Percentiles rank a stretch among this genome's conserved stretches.
Evolutionary conservation across 2,888 invertebrate species (phyloP).

Genomic region (Aromia moschata): DNA sequence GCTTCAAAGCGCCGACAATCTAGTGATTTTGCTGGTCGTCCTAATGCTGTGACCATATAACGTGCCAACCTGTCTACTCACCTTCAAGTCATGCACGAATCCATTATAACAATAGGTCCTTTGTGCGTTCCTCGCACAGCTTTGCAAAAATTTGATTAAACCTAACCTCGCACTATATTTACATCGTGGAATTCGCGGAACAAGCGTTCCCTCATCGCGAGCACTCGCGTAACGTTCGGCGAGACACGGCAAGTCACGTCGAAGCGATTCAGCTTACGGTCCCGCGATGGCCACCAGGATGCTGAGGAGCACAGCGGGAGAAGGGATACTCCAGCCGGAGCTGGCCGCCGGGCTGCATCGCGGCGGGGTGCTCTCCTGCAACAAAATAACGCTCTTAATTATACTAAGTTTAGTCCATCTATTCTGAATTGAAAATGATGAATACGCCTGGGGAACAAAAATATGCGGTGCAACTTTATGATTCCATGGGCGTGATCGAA

Average conservation of each 20-base stretch:
- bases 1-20: too few species aligned
- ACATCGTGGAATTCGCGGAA: constrained; percentile 4
- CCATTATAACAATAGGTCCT: constrained; percentile 2
- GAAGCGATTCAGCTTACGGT: constrained; percentile 63
- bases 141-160: constrained; percentile 15
- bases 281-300: constrained; percentile 71
- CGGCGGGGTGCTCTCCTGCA: constrained; percentile 85
- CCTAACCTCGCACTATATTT: constrained; percentile 18
- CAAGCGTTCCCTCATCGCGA: constrained; percentile 27
- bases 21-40: too few species aligned
- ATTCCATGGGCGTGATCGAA: too few species aligned
- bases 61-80: too few species aligned
- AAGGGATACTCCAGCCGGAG: constrained; percentile 76
- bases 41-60: too few species aligned
- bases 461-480: too few species aligned
- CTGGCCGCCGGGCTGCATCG: constrained; percentile 84
- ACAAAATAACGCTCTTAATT: constrained; percentile 41
- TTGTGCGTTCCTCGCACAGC: constrained; percentile 2
- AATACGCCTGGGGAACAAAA: too few species aligned
- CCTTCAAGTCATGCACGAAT: constrained; percentile 10
- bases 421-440: too few species aligned
- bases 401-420: too few species aligned
- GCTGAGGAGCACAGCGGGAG: constrained; percentile 75
- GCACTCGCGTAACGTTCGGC: too few species aligned
- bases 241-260: too few species aligned